Evolutionary conservation across 2,888 invertebrate species (phyloP), one percentile per base, ranked within the genome.

Genomic region (Drosophila fulvimacula): DNA sequence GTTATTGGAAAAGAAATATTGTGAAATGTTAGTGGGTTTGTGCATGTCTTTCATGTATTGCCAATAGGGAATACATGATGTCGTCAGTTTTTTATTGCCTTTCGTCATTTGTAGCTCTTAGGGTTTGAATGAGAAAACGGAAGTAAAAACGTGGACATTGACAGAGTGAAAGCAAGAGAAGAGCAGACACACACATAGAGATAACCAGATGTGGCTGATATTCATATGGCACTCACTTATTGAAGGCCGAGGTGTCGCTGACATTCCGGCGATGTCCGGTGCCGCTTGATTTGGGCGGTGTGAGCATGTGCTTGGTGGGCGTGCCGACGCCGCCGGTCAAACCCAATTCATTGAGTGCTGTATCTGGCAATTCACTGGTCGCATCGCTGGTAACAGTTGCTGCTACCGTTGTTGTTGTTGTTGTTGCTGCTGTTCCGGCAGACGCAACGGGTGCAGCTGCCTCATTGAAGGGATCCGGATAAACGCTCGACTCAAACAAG

Each of bases 171-270:
- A 81, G 69, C 79, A 76, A 73, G 70, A 79, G 68, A 79, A 82
- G 70, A 88, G 68, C 72, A 87, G 59, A 79, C 75, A 81, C 70
- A 48, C 48, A 48, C 11, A 82, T 69, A 79, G 64, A 80, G 57
- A 77, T 69, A 69, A 72, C 11, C 49, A 64, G 30, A 34, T 27
- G 34, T 53, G 53, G 24, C 34, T 41, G 41, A 55, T 51, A 49
- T 53, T 30, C n/a, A 9, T n/a, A 6, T 6, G 21, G 49, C 39
- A 81, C 94, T 93, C 93, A 96, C 96, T 96, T 96, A 91, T 95
- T 96, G 89, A 96, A 96, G 79, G 96, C 96, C 60, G 96, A 96
- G 2, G 97, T 97, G 90, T 97, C 97, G 90, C 96, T 96, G 92
- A 96, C 96, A 91, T 97, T 96, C 64, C 97, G 94, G 59, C 97